phyloP scores from a whole-genome alignment of 2,888 invertebrate species.

The Drosophila histrio region DNA sequence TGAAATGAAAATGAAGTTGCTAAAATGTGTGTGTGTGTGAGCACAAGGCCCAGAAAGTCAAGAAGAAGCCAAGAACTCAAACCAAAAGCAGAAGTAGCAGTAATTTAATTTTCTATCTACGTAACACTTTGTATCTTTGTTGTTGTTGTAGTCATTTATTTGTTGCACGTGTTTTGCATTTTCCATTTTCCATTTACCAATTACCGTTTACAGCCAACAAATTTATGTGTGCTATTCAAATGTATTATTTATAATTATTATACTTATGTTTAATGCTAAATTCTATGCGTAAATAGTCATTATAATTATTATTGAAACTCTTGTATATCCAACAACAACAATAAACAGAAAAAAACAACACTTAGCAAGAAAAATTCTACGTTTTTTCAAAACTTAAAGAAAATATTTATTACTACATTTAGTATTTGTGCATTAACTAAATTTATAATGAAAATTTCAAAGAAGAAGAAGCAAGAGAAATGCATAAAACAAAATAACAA shows the following conservation, averaged over 20 bases:
- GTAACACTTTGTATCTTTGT: not conserved
- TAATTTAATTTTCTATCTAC: constrained; percentile 31
- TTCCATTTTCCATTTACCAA: constrained; percentile 5
- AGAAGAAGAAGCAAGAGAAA: constrained; percentile 9
- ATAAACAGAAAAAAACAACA: constrained; percentile 1
- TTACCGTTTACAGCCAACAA: constrained; percentile 1
- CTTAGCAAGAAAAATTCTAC: constrained; percentile 35
- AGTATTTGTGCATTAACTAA: constrained; percentile 63
- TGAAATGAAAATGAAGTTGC: no score
- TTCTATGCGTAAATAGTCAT: constrained; percentile 70
- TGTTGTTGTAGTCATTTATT: constrained; percentile 14
- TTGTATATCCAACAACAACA: constrained; percentile 17
- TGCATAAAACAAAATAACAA: constrained; percentile 17
- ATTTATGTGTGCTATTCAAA: constrained; percentile 20
- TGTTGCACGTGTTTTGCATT: constrained; percentile 45
- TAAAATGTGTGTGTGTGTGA: no score
- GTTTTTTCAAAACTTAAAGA: constrained; percentile 43
- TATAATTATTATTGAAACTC: constrained; percentile 64
- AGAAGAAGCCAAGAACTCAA: no score
- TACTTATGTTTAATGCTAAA: not conserved
- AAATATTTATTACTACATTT: constrained; percentile 73
- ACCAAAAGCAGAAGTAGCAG: not conserved
- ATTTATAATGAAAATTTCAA: constrained; percentile 47
- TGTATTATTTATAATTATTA: constrained; percentile 16
- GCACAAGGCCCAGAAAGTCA: no score